A percentile compares a stretch with the other conserved stretches of the same genome.
phyloP scores from a whole-genome alignment of 2,113 vertebrate species.

The Apus apus region DNA sequence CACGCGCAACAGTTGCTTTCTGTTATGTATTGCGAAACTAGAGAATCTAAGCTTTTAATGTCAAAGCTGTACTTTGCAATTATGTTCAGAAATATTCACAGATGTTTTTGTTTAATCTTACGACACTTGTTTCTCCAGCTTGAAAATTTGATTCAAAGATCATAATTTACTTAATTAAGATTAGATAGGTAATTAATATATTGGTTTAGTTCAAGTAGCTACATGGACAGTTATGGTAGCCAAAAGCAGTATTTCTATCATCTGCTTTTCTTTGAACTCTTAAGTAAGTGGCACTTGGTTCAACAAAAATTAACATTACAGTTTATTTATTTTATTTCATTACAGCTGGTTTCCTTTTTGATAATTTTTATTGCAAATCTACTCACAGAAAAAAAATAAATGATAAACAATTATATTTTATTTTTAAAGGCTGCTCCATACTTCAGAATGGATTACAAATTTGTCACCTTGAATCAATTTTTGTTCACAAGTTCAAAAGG shows the following conservation, averaged over 20 bases:
- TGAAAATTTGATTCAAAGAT: conserved; percentile 76
- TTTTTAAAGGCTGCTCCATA: conserved; percentile 81
- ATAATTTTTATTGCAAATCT: conserved; percentile 71
- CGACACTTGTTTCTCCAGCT: conserved; percentile 63
- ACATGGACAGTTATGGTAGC: background rate
- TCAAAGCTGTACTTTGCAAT: background rate
- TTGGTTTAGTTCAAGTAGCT: conserved; percentile 77
- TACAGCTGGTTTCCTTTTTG: conserved; percentile 49
- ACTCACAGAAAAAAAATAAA: conserved; percentile 67
- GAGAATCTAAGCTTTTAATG: conserved; percentile 15
- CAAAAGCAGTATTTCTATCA: background rate
- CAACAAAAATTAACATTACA: conserved; percentile 69
- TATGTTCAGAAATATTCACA: conserved; percentile 70
- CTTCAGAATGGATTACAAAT: conserved; percentile 93
- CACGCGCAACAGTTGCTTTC: background rate
- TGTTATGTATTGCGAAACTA: background rate
- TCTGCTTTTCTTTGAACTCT: conserved; percentile 58
- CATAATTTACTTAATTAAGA: conserved; percentile 81
- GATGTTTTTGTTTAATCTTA: conserved; percentile 83
- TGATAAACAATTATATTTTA: conserved; percentile 81
- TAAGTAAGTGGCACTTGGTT: conserved; percentile 70
- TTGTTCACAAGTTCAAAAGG: conserved; percentile 92
- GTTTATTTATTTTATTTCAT: conserved; percentile 67
- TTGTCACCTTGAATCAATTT: conserved; percentile 99
- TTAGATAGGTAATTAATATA: conserved; percentile 66